Conservation (phyloP, 2,113 vertebrate genomes). For the zebrafish (Danio rerio) region GRCz12tu NC_133197.1:13293501-13294000, state of each 20-base stretch:
- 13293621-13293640: conserved; percentile 11
- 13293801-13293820: conserved; percentile 35
- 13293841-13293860: background rate
- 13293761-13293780: conserved; percentile 42
- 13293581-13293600: conserved; percentile 23
- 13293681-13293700: background rate
- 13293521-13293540: background rate
- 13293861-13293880: background rate
- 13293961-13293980: background rate
- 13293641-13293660: background rate
- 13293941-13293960: too few species aligned
- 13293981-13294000: too few species aligned
- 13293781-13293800: conserved; percentile 30
- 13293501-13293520: conserved; percentile 19
- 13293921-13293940: background rate
- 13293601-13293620: conserved; percentile 18
- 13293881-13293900: background rate
- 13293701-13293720: background rate
- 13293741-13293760: conserved; percentile 22
- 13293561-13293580: conserved; percentile 8
- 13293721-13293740: conserved; percentile 8
- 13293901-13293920: background rate
- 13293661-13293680: background rate
- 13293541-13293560: conserved; percentile 18
- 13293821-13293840: conserved; percentile 30